Conservation (phyloP, 2,888 invertebrate species). For the Epinotia ramella region DNA sequence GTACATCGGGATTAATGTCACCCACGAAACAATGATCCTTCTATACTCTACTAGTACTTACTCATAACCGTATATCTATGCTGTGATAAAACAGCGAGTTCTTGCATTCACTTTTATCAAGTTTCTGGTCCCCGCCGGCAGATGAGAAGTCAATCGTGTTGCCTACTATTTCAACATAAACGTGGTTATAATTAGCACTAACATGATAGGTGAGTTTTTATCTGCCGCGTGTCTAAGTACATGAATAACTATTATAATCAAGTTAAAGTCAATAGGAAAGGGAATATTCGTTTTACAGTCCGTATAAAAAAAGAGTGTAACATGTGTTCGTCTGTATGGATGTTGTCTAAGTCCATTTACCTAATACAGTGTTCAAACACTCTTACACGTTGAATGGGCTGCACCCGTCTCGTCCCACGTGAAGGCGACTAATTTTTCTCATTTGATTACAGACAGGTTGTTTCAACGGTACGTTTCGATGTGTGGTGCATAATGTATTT, state of each 20-base stretch:
- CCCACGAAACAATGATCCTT: too few species aligned
- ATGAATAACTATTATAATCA: too few species aligned
- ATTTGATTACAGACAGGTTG: constrained; percentile 27
- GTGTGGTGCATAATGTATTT: neutral
- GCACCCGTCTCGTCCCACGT: constrained; percentile 8
- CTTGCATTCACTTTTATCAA: constrained; percentile 15
- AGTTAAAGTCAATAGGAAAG: neutral
- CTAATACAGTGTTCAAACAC: neutral
- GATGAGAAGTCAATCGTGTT: neutral
- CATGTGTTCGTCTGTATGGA: neutral
- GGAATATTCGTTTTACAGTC: neutral
- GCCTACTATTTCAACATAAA: neutral
- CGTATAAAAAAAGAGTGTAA: neutral
- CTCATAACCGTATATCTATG: too few species aligned
- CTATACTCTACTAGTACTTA: too few species aligned
- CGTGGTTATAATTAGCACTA: too few species aligned
- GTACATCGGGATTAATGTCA: too few species aligned
- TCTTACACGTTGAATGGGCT: neutral
- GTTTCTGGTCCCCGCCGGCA: neutral
- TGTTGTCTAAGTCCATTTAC: neutral
- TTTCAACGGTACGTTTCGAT: neutral
- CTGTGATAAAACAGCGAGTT: too few species aligned
- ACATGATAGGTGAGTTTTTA: neutral
- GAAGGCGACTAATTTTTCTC: constrained; percentile 25
- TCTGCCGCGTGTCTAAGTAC: neutral